Base-by-base conservation (phyloP, 2,113 vertebrate genomes). In the Gila orcuttii region DNA sequence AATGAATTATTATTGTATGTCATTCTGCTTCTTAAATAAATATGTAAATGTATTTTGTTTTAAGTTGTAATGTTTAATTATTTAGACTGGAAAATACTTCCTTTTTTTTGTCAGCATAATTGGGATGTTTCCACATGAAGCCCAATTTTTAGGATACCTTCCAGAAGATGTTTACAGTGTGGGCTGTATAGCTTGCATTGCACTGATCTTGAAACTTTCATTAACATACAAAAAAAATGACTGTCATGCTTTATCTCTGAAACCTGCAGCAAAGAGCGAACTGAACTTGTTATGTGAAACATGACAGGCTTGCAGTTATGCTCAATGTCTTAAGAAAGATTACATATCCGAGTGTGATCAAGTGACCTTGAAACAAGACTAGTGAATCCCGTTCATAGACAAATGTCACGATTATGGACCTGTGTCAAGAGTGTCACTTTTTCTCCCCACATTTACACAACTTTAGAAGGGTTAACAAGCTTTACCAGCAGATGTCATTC, bases 231-330 rank as follows among this genome's bases (percentile, higher is more conserved):
- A 74, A 12, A 73, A 12, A 45, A 25, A 71, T 0, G 23, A 74
- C 23, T 74, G 71, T 25, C 42, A 15, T 45, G 42, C 39, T 74
- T 74, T 74, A 74, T 74, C 42, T 74, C 23, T 74, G 71, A 74
- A 42, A 42, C 33, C 21, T 79, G 23, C 77, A 60, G 33, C 59
- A 64, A 23, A 74, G 12, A 47, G 42, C 71, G 1, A 6, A 3
- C 39, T 19, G 78, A 47, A 47, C 36, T 80, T 60, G 55, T 77
- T 47, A 28, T 28, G 59, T 28, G 7, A 64, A 64, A 80, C 39
- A 80, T 28, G 78, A 25, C 31, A 79, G 55, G 31, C 77, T 79
- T 57, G 52, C 77, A 79, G 33, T 60, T n/a, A 11, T 79, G 33
- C 23, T 39, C 33, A 60, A 13, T 79, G 52, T 33, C 36, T 79